Conservation (phyloP, 2,113 vertebrate genomes). For the Nibea coibor region DNA sequence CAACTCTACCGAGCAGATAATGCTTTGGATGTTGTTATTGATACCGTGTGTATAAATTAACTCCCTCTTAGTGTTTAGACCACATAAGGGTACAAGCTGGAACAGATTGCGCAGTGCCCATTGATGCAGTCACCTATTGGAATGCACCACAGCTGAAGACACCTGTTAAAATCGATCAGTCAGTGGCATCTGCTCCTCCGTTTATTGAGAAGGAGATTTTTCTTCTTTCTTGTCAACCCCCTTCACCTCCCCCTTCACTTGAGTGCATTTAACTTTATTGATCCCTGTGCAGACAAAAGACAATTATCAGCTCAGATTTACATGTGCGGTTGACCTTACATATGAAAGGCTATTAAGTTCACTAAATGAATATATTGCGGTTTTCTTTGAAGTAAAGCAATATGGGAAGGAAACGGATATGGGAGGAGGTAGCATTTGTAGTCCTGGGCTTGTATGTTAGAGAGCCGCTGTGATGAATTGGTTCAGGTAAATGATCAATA, state of each 20-base stretch:
- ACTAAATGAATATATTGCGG: constrained; percentile 89
- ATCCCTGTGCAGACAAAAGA: constrained; percentile 88
- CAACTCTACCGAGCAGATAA: constrained; percentile 78
- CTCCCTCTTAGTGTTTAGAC: constrained; percentile 59
- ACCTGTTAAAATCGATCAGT: constrained; percentile 69
- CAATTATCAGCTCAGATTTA: constrained; percentile 94
- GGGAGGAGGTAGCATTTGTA: background rate
- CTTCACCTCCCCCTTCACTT: constrained; percentile 70
- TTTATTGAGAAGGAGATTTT: constrained; percentile 72
- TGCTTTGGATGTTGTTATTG: constrained; percentile 76
- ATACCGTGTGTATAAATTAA: constrained; percentile 78
- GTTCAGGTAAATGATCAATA: constrained; percentile 53
- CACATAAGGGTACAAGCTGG: constrained; percentile 62
- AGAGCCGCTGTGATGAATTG: constrained; percentile 46
- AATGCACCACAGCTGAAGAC: constrained; percentile 63
- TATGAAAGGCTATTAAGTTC: constrained; percentile 91
- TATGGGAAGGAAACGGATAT: constrained; percentile 60
- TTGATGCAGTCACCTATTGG: constrained; percentile 64
- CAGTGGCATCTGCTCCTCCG: constrained; percentile 64
- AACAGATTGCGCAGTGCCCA: constrained; percentile 53
- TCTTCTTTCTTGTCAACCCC: constrained; percentile 66
- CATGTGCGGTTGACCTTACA: constrained; percentile 91
- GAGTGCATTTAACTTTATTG: constrained; percentile 92
- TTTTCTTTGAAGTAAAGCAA: constrained; percentile 74
- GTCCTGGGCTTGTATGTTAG: background rate